These are phyloP conservation scores for Menura novaehollandiae DNA, from an alignment of 2,113 vertebrate species.

Conservation along the genomic window DNA sequence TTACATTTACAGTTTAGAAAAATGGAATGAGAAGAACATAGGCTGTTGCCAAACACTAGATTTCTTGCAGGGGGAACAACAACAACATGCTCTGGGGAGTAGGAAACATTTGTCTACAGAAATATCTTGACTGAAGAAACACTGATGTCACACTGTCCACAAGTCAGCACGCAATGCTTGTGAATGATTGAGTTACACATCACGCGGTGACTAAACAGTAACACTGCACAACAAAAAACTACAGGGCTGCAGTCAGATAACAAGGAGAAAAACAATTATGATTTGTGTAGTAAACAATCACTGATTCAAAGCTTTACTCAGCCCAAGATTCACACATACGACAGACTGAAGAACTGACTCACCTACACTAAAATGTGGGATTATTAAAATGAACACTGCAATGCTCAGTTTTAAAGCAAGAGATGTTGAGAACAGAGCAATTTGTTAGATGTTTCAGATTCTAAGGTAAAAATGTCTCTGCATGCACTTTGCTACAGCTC, in stretches of 20 bases:
- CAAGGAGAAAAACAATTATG: background rate
- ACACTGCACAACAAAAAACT: background rate
- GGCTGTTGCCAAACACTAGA: background rate
- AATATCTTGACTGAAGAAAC: background rate
- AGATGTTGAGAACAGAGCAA: background rate
- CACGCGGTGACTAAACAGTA: background rate
- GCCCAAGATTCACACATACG: background rate
- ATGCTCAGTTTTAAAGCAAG: background rate
- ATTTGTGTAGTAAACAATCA: background rate
- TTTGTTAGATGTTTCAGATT: background rate
- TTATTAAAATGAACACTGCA: background rate
- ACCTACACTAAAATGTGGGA: background rate
- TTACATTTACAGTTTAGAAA: background rate
- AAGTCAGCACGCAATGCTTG: background rate
- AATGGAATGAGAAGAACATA: background rate
- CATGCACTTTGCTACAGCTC: background rate
- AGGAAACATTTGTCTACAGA: background rate
- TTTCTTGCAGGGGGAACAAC: background rate
- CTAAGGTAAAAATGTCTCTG: background rate
- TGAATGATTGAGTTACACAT: background rate
- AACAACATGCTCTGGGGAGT: background rate
- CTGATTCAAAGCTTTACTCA: background rate
- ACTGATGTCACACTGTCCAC: background rate
- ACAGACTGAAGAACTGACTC: background rate
- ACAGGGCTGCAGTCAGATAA: background rate